Evolutionary conservation across 2,113 vertebrate genomes (phyloP), one percentile per base, ranked within the genome.

Genomic region (Calonectris borealis): DNA sequence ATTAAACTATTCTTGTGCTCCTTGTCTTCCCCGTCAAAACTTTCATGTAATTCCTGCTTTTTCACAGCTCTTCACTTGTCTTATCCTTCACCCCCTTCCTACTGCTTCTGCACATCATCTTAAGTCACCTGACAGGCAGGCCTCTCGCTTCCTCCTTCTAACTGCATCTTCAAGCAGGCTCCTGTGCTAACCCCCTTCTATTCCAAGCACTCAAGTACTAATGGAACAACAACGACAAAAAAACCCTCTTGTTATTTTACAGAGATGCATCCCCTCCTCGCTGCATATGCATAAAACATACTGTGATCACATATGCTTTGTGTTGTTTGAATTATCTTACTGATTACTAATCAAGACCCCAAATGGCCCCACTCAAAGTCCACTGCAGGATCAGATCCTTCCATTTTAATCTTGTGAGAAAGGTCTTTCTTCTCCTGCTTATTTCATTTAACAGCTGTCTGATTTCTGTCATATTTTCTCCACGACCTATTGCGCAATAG

Each of bases 11-110:
- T 88, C 69, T 83, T 32, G 40, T 48, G 61, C 65, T 84, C 88
- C 44, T 94, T 86, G 83, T 64, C 57, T 52, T 94, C 77, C 75
- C 92, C 92, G 92, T 95, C 83, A 79, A 88, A 93, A 91, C 88
- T 92, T 93, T 34, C 8, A 76, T 21, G 12, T 40, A 86, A 48
- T 46, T 86, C n/a, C 54, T 5, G 4, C 38, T 76, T 82, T 66
- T 92, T 58, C 81, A 85, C 61, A 79, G 17, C 86, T 93, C 83
- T 86, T 73, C 64, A 71, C 48, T 71, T 77, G 13, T 62, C 83
- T 72, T 79, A 86, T 86, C 40, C 76, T 94, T 79, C 66, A 65
- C 10, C 44, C 22, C 17, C 17, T 62, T 84, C 34, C 70, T 87
- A 83, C 29, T 61, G 46, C 42, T 90, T 70, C 71, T 78, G 73